Base-by-base conservation (phyloP, 37 sponge, comb jelly and placozoan genomes). In the Geodia barretti region DNA sequence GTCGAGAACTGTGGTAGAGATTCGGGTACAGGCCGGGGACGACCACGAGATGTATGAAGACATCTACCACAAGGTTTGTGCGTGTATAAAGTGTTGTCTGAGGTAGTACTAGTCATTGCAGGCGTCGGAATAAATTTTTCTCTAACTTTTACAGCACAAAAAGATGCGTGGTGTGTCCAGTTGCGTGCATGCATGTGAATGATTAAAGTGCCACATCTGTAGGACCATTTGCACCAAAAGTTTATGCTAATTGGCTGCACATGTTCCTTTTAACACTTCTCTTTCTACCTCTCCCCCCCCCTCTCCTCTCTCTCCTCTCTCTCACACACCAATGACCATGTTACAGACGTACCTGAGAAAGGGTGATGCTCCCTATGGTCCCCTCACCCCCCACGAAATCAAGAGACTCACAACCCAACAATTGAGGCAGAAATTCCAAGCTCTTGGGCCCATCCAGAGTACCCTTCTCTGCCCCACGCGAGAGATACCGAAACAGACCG, bases 351-450 rank as follows among this genome's bases (percentile, higher is more conserved):
- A 42, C 28, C 20, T 60, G 37, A 76, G 84, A 31, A 70, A 68
- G 0, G 78, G 40, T 23, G 2, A 21, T 1, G 25, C 47, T 3
- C 7, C 30, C 1, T 54, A 41, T 60, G 90, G 81, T 41, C 80
- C 90, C 0, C 85, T 89, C 60, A 68, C 80, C 41, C 85, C 90
- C 36, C 80, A 84, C 37, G 80, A 89, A 67, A 89, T 89, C 60
- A 89, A 89, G 76, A 21, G 31, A 0, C 75, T 68, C 36, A 77
- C 84, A 17, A 26, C 82, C 11, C 34, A 78, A 61, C 78, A 83
- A 31, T 36, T 72, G 36, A 59, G 40, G 39, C 25, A 84, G 74
- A 64, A 64, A n/a, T 26, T 38, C 7, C 29, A 33, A 62, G 33
- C 9, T 35, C 4, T 21, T 77, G 3, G 38, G 21, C 41, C 19